Percentiles rank a stretch among this genome's conserved stretches.
These are phyloP conservation scores for Venustaconcha ellipsiformis DNA, from an alignment of 1,140 invertebrate species.

Conservation along the genomic window DNA sequence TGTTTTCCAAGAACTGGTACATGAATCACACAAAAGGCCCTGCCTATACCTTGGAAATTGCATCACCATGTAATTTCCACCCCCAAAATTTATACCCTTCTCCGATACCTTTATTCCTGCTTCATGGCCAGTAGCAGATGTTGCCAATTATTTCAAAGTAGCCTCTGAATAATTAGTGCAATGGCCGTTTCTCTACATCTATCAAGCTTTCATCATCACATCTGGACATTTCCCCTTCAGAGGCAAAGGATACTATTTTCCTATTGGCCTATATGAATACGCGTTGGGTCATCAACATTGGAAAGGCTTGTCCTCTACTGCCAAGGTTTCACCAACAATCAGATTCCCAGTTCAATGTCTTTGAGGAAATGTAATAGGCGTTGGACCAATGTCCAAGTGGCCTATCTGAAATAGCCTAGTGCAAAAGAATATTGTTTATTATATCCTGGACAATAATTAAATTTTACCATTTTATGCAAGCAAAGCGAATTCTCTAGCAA, in stretches of 20 bases:
- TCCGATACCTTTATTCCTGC: too few species aligned
- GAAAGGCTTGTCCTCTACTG: not conserved
- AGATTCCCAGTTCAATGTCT: conserved; percentile 10
- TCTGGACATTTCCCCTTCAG: not conserved
- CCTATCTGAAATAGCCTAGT: conserved; percentile 19
- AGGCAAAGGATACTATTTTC: not conserved
- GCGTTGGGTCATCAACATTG: not conserved
- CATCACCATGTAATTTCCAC: too few species aligned
- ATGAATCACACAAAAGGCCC: too few species aligned
- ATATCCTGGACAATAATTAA: not conserved
- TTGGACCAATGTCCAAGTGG: conserved; percentile 33
- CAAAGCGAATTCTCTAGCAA: not conserved
- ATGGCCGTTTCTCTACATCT: too few species aligned
- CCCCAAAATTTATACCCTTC: too few species aligned
- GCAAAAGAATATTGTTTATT: not conserved
- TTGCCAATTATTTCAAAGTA: too few species aligned
- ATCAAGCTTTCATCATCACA: too few species aligned
- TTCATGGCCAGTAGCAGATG: too few species aligned
- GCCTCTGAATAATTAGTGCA: too few species aligned
- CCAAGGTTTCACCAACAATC: not conserved
- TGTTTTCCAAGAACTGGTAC: too few species aligned
- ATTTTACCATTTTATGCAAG: not conserved
- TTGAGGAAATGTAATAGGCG: conserved; percentile 20
- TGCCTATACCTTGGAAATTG: too few species aligned
- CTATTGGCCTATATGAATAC: not conserved